Evolutionary conservation across 2,113 vertebrate genomes (phyloP).

Genomic region (Bubo scandiacus): DNA sequence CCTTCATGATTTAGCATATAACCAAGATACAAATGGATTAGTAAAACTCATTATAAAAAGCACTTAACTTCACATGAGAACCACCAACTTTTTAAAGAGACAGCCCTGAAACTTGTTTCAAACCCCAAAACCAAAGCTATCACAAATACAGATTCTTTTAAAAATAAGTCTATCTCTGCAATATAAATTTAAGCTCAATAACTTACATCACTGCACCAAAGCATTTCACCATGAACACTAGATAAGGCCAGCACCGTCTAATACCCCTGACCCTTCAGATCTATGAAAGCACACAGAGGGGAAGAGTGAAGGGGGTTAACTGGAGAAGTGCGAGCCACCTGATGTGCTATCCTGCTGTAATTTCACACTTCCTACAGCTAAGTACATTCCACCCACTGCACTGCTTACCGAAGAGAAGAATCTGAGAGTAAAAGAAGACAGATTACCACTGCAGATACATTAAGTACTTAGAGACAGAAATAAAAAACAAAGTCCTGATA

Average conservation of each 20-base stretch:
- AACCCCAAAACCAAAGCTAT: background rate
- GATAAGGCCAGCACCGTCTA: background rate
- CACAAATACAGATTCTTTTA: background rate
- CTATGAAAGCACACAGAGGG: background rate
- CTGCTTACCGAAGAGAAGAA: conserved; percentile 23
- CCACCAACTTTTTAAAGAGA: background rate
- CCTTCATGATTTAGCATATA: background rate
- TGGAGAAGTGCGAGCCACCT: background rate
- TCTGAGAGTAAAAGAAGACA: background rate
- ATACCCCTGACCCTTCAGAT: background rate
- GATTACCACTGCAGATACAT: background rate
- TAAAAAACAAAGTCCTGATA: background rate
- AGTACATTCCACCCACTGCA: background rate
- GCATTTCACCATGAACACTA: background rate
- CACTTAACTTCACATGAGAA: background rate
- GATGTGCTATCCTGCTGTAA: background rate
- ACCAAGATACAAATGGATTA: background rate
- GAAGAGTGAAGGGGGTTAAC: background rate
- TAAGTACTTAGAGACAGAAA: background rate
- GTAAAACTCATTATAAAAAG: background rate
- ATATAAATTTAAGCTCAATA: background rate
- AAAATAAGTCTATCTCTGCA: background rate
- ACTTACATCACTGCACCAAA: background rate
- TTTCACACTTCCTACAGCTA: background rate
- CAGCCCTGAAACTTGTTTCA: background rate